Percentiles rank a stretch among this genome's conserved stretches.
These are phyloP conservation scores for Podabrus alpinus DNA, from an alignment of 2,888 invertebrate genomes.

Conservation along the genomic window DNA sequence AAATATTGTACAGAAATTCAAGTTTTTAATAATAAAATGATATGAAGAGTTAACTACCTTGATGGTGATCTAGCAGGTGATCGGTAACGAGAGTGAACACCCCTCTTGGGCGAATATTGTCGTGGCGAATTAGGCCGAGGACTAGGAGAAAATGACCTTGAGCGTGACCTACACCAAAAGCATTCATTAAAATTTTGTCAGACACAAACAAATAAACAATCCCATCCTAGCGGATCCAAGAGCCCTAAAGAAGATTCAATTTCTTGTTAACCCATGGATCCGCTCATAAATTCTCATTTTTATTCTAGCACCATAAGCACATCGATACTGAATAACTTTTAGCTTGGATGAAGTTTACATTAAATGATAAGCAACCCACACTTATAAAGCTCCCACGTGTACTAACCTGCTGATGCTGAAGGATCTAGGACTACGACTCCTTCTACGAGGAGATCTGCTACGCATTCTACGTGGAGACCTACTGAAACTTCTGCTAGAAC, in stretches of 20 bases:
- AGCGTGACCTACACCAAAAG: constrained; percentile 63
- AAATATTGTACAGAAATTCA: background rate
- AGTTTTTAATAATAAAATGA: background rate
- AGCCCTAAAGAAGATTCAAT: background rate
- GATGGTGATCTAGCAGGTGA: constrained; percentile 58
- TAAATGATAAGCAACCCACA: background rate
- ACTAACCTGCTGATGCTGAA: constrained; percentile 62
- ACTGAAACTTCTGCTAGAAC: constrained; percentile 55
- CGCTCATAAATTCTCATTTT: background rate
- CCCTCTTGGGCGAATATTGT: constrained; percentile 49
- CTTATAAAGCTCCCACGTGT: background rate
- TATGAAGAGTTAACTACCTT: constrained; percentile 44
- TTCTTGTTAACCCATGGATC: background rate
- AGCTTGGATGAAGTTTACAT: background rate
- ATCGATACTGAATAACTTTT: background rate
- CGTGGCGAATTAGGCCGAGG: constrained; percentile 55
- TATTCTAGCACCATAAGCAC: background rate
- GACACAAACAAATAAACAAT: constrained; percentile 5
- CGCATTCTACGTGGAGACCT: constrained; percentile 54
- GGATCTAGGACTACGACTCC: constrained; percentile 52
- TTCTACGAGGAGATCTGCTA: constrained; percentile 52
- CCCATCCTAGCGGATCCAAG: background rate
- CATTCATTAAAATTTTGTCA: background rate
- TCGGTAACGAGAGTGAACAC: constrained; percentile 56
- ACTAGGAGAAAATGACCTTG: constrained; percentile 65